These are phyloP conservation scores for Wiebesia pumilae DNA, from an alignment of 1,140 invertebrate genomes.

Conservation along the genomic window DNA sequence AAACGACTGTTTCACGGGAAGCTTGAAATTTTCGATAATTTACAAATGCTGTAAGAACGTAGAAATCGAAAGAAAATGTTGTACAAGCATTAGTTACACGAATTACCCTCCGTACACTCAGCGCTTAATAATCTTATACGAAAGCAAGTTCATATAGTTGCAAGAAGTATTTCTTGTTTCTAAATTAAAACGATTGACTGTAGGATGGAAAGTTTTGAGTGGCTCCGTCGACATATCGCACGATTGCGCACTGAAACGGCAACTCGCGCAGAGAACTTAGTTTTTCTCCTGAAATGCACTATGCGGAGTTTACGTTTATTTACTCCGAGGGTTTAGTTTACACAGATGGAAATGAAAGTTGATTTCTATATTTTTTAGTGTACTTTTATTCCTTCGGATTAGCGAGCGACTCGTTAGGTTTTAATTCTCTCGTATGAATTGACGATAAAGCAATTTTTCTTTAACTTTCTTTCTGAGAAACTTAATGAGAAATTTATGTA, in stretches of 20 bases:
- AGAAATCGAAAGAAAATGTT: no score
- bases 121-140: no score
- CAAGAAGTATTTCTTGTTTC: not conserved
- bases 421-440: not conserved
- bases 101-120: no score
- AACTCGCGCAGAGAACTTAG: not conserved
- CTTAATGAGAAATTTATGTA: not conserved
- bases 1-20: no score
- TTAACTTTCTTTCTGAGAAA: not conserved
- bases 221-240: not conserved
- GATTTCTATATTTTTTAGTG: not conserved
- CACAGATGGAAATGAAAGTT: not conserved
- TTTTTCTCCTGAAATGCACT: constrained; percentile 7
- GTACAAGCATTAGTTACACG: no score
- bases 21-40: no score
- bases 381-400: not conserved
- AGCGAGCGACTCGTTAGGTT: not conserved
- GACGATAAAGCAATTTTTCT: not conserved
- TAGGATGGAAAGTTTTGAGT: constrained; percentile 23
- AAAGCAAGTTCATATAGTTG: not conserved
- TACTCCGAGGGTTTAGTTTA: not conserved
- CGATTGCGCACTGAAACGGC: not conserved
- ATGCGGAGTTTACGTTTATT: not conserved
- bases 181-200: not conserved
- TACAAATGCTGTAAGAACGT: no score